Conservation (phyloP, 30 jellyfish, hydroid and myxozoan species). For the Rhopilema esculentum region DNA sequence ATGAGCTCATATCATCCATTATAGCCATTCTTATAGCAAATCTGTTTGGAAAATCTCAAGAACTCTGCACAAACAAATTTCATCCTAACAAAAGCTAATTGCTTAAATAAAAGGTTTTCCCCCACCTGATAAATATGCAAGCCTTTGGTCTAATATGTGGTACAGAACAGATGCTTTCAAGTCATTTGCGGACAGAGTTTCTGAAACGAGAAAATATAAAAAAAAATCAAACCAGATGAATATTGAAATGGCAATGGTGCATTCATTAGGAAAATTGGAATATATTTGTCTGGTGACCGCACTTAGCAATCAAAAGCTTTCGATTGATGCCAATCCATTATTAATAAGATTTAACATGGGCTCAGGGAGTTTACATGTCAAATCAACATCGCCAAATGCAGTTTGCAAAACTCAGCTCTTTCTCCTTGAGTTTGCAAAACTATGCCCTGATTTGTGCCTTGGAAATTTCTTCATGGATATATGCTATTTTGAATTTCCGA, state of each 20-base stretch:
- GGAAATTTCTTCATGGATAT: too few species aligned
- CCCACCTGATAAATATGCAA: constrained; percentile 72
- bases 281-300: background rate
- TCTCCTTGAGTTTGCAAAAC: too few species aligned
- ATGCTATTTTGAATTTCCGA: too few species aligned
- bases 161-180: constrained; percentile 61
- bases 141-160: constrained; percentile 29
- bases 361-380: background rate
- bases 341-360: background rate
- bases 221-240: background rate
- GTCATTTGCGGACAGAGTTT: constrained; percentile 59
- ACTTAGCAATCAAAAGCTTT: background rate
- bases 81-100: too few species aligned
- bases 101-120: background rate
- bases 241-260: background rate
- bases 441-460: too few species aligned
- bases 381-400: background rate
- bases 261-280: background rate
- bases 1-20: too few species aligned
- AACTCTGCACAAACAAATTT: too few species aligned
- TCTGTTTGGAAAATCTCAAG: too few species aligned
- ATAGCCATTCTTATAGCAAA: too few species aligned
- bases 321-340: background rate
- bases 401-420: too few species aligned
- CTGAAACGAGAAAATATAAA: constrained; percentile 12